Evolutionary conservation across 2,888 invertebrate genomes (phyloP).

Genomic region (Agrochola lota): DNA sequence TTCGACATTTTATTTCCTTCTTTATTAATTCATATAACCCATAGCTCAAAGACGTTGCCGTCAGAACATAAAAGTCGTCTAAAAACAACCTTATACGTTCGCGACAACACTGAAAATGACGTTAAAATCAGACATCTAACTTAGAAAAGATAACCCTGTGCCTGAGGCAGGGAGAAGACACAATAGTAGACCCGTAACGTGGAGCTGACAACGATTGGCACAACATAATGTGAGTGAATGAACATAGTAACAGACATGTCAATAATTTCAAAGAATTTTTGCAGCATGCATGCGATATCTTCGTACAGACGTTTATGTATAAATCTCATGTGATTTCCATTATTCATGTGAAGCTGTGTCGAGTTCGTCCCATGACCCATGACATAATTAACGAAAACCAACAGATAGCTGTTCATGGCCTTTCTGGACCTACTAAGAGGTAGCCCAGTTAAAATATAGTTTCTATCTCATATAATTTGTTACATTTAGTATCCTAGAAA

Average conservation of each 20-base stretch:
- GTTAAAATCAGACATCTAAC: background rate
- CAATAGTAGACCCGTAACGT: background rate
- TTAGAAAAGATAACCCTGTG: background rate
- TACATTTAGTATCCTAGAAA: background rate
- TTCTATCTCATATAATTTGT: background rate
- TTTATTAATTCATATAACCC: slow-evolving; percentile 18
- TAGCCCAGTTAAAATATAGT: background rate
- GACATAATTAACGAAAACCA: slow-evolving; percentile 60
- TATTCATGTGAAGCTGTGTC: slow-evolving; percentile 59
- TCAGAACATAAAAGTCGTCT: background rate
- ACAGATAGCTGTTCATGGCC: slow-evolving; percentile 26
- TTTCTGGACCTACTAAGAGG: slow-evolving; percentile 8
- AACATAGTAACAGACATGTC: background rate
- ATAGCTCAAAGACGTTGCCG: slow-evolving; percentile 9
- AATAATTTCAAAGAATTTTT: slow-evolving; percentile 2
- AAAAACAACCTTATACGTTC: background rate
- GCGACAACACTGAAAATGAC: slow-evolving; percentile 6
- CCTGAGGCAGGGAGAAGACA: background rate
- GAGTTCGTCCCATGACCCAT: slow-evolving; percentile 60
- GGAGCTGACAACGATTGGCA: background rate
- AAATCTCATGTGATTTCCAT: slow-evolving; percentile 55
- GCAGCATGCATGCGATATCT: background rate
- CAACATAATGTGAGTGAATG: background rate
- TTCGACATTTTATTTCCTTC: slow-evolving; percentile 44
- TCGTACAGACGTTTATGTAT: slow-evolving; percentile 16